Percentiles rank a stretch among this genome's conserved stretches.
Conservation (phyloP, 2,113 vertebrate species). For the Passerina amoena region DNA sequence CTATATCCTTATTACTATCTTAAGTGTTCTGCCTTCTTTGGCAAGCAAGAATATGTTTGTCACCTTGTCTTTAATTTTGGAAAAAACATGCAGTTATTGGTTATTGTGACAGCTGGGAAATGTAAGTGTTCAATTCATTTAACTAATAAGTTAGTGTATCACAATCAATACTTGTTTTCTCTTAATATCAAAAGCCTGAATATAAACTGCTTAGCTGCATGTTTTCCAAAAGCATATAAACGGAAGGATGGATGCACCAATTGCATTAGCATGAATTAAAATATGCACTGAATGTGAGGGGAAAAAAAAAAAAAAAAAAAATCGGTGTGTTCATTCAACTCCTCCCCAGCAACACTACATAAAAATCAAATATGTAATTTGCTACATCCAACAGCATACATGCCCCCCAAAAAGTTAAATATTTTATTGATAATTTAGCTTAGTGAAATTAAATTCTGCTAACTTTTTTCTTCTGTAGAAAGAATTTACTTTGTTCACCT, state of each 20-base stretch:
- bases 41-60: not conserved
- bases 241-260: not conserved
- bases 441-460: not conserved
- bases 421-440: not conserved
- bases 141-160: not conserved
- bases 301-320: not conserved
- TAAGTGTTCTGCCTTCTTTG: not conserved
- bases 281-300: not conserved
- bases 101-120: conserved; percentile 5
- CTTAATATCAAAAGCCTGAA: not conserved
- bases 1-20: not conserved
- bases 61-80: not conserved
- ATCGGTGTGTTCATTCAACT: not conserved
- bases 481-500: not conserved
- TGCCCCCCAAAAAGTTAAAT: not conserved
- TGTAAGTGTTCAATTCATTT: not conserved
- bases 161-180: conserved; percentile 26
- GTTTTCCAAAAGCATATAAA: not conserved
- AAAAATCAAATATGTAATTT: not conserved
- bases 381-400: not conserved
- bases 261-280: not conserved
- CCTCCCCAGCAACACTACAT: not conserved
- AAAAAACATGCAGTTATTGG: not conserved
- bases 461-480: not conserved
- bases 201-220: not conserved